These are phyloP conservation scores for Orbicella faveolata DNA, from an alignment of 64 coral and sea anemone genomes.

Conservation along the genomic window DNA sequence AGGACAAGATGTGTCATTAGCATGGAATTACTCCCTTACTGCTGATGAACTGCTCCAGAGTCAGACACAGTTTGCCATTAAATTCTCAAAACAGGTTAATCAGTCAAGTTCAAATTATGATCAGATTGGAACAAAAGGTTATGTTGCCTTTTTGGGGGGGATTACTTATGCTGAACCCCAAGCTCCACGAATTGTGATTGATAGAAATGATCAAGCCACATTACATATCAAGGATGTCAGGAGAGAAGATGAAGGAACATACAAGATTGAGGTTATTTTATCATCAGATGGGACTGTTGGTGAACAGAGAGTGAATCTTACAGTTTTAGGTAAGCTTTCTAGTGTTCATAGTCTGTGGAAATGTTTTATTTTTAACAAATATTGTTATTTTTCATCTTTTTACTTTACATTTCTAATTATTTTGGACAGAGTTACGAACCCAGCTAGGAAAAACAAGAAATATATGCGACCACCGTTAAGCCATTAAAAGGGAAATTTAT, in stretches of 20 bases:
- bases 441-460: no score
- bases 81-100: neutral
- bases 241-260: neutral
- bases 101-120: neutral
- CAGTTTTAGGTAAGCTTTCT: neutral
- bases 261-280: neutral
- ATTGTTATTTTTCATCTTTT: no score
- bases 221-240: neutral
- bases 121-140: neutral
- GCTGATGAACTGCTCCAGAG: neutral
- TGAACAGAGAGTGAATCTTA: no score
- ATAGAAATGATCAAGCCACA: neutral
- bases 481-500: no score
- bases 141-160: neutral
- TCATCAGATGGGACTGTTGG: neutral
- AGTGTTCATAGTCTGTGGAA: no score
- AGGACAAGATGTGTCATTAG: neutral
- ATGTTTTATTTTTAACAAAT: no score
- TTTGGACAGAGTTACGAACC: no score
- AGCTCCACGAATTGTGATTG: neutral
- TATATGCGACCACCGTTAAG: no score
- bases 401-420: no score
- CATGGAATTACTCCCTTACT: neutral
- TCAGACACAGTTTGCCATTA: neutral
- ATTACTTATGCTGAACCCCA: neutral